phyloP scores from a whole-genome alignment of 92 coral and sea anemone species.

The Epizoanthus fatuus region DNA sequence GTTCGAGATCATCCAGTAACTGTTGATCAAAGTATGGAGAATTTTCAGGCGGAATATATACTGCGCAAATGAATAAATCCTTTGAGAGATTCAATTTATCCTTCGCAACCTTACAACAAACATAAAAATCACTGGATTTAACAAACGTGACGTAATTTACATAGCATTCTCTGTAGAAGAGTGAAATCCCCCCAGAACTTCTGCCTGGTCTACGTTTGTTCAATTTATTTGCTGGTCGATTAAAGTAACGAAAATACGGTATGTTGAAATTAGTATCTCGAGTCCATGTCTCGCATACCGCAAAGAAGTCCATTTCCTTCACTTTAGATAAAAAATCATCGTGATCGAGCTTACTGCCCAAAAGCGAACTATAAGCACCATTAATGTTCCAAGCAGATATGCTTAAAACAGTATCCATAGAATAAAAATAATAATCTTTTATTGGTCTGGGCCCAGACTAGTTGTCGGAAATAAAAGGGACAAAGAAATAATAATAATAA shows the following conservation, averaged over 20 bases:
- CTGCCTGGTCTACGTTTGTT: constrained; percentile 5
- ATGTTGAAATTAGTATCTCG: constrained; percentile 4
- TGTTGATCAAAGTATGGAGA: constrained; percentile 8
- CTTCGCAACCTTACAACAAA: not conserved
- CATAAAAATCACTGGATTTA: not conserved
- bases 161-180: constrained; percentile 25
- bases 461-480: not conserved
- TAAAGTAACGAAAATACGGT: constrained; percentile 15
- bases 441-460: constrained; percentile 10
- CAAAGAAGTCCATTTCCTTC: constrained; percentile 2
- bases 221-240: not conserved
- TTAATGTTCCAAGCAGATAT: constrained; percentile 4
- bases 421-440: not conserved
- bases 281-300: constrained; percentile 32
- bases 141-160: constrained; percentile 7
- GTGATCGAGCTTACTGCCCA: not conserved
- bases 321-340: not conserved
- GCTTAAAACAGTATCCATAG: not conserved
- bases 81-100: constrained; percentile 9
- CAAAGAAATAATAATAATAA: not conserved
- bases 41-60: constrained; percentile 9
- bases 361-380: constrained; percentile 7
- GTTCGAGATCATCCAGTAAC: not conserved
- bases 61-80: constrained; percentile 11
- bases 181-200: constrained; percentile 22